Base-by-base conservation (phyloP, 2,113 vertebrate genomes). In the Lycaon pictus region DNA sequence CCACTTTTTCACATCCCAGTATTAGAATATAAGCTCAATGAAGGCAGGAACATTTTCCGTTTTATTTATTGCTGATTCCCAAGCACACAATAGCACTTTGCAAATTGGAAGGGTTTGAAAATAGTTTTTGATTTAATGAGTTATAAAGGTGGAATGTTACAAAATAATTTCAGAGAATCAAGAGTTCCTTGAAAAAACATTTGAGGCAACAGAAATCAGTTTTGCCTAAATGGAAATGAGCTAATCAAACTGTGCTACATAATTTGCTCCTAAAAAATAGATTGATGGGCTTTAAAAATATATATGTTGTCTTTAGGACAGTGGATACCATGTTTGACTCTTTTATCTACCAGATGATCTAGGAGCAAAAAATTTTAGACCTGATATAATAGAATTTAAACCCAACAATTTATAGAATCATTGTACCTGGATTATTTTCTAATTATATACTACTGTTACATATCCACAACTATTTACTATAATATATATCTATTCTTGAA, bases 291-390 rank as follows among this genome's bases (percentile, higher is more conserved):
- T 43, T 27, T 7, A 4, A 76, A 32, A 60, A 48, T n/a, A 35
- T 53, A 62, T 11, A 35, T 15, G 4, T 8, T 62, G 17, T 92
- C 25, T 80, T 74, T 60, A 86, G 71, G 77, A 62, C 27, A 82
- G 27, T 35, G 37, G 19, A 65, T 20, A 60, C 29, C 76, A 77
- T 69, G 93, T 87, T 76, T 83, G 29, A 71, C 53, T 76, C 58
- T 86, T 63, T 32, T 23, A 56, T 43, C 37, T 65, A 58, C 43
- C 19, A 79, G 43, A 43, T 43, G 43, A 43, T 63, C 87, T 13
- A 84, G 82, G 83, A 95, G 32, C 32, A 88, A 69, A 84, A 94
- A 88, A 88, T 58, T 84, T 72, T 62, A 97, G 88, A 79, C 11
- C 15, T 94, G 48, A 74, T 65, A 53, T n/a, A 93, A 90, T 0